Percentiles rank a stretch among this genome's conserved stretches.
Conservation (phyloP, 2,888 invertebrate species). For the Lasioglossum figueresi region DNA sequence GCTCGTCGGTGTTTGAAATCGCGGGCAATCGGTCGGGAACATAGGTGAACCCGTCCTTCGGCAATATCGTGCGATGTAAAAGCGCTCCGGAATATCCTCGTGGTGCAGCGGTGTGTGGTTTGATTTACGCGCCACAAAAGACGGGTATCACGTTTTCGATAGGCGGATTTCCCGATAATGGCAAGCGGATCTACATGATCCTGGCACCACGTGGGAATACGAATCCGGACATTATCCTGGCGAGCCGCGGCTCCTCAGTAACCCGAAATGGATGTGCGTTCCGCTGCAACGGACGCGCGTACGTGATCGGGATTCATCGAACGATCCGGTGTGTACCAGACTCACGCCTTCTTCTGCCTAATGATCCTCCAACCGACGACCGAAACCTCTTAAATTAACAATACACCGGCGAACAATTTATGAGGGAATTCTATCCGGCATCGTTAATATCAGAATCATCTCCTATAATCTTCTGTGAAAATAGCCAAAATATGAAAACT, state of each 20-base stretch:
- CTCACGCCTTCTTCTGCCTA: conserved; percentile 51
- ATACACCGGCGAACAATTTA: conserved; percentile 13
- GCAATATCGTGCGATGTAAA: conserved; percentile 45
- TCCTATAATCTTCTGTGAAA: background rate
- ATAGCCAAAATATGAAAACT: background rate
- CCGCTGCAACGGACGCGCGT: conserved; percentile 61
- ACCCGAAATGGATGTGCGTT: conserved; percentile 65
- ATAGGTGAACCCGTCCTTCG: conserved; percentile 10
- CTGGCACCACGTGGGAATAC: conserved; percentile 76
- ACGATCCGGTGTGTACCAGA: conserved; percentile 21
- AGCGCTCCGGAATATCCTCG: conserved; percentile 51
- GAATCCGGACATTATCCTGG: conserved; percentile 77
- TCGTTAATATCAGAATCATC: background rate
- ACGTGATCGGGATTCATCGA: conserved; percentile 69
- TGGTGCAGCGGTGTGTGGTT: conserved; percentile 60
- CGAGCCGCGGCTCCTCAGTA: conserved; percentile 61
- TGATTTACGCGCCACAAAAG: conserved; percentile 75
- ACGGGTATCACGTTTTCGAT: conserved; percentile 78
- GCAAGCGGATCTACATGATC: conserved; percentile 78
- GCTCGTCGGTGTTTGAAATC: background rate
- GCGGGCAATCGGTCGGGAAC: conserved; percentile 23
- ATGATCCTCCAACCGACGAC: conserved; percentile 40
- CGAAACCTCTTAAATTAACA: conserved; percentile 13
- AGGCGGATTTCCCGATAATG: conserved; percentile 79
- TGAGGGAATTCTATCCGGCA: conserved; percentile 6